Percentiles rank a stretch among this genome's conserved stretches.
Evolutionary conservation across 1,140 invertebrate genomes (phyloP).

Genomic region (Globodera ellingtonae): DNA sequence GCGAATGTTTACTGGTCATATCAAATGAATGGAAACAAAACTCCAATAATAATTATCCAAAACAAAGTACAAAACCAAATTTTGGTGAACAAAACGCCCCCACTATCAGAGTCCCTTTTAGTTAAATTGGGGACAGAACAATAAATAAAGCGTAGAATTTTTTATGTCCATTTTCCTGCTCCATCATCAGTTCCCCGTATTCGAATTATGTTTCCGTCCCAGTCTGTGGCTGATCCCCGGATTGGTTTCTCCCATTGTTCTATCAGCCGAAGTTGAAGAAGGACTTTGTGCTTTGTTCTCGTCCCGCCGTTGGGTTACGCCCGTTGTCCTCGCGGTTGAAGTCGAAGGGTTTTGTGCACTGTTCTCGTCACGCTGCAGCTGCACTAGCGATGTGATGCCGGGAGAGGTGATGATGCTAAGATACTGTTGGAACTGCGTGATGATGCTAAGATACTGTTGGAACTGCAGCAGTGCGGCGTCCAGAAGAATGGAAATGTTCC

Average conservation of each 20-base stretch:
- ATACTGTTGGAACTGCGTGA: no score
- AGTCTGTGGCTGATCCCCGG: no score
- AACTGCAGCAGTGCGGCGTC: slow-evolving; percentile 85
- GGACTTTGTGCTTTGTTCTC: not conserved
- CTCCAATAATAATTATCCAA: not conserved
- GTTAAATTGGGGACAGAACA: not conserved
- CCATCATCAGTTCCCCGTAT: no score
- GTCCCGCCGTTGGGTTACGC: not conserved
- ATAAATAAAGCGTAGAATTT: not conserved
- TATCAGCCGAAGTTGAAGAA: not conserved
- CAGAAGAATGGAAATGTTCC: slow-evolving; percentile 82
- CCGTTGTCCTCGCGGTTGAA: not conserved
- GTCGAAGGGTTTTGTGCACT: not conserved
- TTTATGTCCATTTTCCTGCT: no score
- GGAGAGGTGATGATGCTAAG: no score
- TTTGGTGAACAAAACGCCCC: not conserved
- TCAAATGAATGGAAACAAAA: not conserved
- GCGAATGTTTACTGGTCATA: not conserved
- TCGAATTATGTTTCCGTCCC: no score
- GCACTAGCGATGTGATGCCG: not conserved
- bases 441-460: slow-evolving; percentile 76
- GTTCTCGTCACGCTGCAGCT: not conserved
- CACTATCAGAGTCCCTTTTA: no score
- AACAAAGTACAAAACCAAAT: not conserved
- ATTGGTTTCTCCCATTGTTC: not conserved